phyloP scores from a whole-genome alignment of 2,888 invertebrate species.

The Cryptus viduatorius region DNA sequence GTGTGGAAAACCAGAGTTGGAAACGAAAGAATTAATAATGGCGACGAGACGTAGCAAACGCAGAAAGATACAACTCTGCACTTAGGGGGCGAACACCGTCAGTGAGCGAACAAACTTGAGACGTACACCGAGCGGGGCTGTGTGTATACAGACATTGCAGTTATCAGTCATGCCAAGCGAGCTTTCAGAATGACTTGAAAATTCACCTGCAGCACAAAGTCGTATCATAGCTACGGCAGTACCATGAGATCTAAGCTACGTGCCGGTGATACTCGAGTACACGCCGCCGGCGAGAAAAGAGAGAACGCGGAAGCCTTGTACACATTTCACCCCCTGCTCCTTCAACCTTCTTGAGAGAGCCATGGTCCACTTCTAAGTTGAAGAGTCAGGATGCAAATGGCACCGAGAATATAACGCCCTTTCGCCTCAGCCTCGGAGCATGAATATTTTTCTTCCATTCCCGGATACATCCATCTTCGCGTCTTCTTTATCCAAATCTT shows the following conservation, averaged over 20 bases:
- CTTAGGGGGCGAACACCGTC: slow-evolving; percentile 8
- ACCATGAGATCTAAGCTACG: slow-evolving; percentile 28
- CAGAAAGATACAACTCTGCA: slow-evolving; percentile 43
- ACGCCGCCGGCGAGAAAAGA: slow-evolving; percentile 54
- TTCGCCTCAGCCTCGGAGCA: slow-evolving; percentile 32
- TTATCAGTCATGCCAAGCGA: slow-evolving; percentile 17
- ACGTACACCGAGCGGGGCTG: background rate
- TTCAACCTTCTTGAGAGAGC: slow-evolving; percentile 54
- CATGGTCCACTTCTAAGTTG: slow-evolving; percentile 58
- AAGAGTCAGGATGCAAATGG: slow-evolving; percentile 71
- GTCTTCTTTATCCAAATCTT: background rate
- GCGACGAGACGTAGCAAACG: slow-evolving; percentile 12
- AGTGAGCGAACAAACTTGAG: slow-evolving; percentile 3
- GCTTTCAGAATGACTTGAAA: slow-evolving; percentile 54
- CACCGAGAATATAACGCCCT: slow-evolving; percentile 53
- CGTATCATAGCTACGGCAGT: slow-evolving; percentile 44
- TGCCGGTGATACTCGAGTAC: slow-evolving; percentile 40
- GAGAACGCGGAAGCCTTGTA: slow-evolving; percentile 51
- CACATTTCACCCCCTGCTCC: slow-evolving; percentile 43
- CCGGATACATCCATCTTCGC: background rate
- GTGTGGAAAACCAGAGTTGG: background rate
- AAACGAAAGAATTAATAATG: slow-evolving; percentile 26
- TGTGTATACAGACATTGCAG: background rate
- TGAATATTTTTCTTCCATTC: slow-evolving; percentile 57
- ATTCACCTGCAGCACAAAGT: slow-evolving; percentile 33